phyloP scores from a whole-genome alignment of 2,888 invertebrate genomes.

The Apocheima hispidaria region DNA sequence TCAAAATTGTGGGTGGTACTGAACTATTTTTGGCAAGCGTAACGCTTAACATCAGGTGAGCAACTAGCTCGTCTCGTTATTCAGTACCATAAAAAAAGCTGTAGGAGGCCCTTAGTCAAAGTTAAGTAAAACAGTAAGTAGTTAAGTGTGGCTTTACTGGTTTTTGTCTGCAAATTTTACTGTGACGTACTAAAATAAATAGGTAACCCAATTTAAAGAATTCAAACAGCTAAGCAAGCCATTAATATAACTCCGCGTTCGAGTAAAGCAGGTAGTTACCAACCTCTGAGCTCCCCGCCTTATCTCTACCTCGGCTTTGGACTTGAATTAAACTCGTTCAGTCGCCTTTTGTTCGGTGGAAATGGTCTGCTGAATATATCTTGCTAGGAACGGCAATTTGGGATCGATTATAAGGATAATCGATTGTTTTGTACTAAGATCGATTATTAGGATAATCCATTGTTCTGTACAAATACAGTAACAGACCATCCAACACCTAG shows the following conservation, averaged over 20 bases:
- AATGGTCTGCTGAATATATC: slow-evolving; percentile 22
- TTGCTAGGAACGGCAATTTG: slow-evolving; percentile 13
- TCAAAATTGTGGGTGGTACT: no score
- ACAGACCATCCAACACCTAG: no score
- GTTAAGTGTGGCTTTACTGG: no score
- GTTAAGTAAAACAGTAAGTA: no score
- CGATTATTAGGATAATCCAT: background rate
- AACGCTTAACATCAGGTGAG: no score
- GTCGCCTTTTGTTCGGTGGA: slow-evolving; percentile 29
- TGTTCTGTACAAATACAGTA: no score
- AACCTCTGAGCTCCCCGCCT: slow-evolving; percentile 25
- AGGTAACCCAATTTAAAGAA: slow-evolving; percentile 28
- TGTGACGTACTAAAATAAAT: no score
- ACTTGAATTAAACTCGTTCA: slow-evolving; percentile 39
- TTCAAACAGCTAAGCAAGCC: slow-evolving; percentile 24
- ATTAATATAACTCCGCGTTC: slow-evolving; percentile 29
- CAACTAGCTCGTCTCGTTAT: no score
- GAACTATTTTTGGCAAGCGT: no score
- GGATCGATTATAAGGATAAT: slow-evolving; percentile 15
- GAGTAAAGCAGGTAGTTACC: slow-evolving; percentile 31
- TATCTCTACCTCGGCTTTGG: slow-evolving; percentile 31
- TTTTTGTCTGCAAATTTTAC: no score
- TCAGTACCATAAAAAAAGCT: no score
- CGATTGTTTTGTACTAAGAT: slow-evolving; percentile 12
- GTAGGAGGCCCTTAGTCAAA: no score